Conservation (phyloP, 2,113 vertebrate species). For the Coreoperca whiteheadi region DNA sequence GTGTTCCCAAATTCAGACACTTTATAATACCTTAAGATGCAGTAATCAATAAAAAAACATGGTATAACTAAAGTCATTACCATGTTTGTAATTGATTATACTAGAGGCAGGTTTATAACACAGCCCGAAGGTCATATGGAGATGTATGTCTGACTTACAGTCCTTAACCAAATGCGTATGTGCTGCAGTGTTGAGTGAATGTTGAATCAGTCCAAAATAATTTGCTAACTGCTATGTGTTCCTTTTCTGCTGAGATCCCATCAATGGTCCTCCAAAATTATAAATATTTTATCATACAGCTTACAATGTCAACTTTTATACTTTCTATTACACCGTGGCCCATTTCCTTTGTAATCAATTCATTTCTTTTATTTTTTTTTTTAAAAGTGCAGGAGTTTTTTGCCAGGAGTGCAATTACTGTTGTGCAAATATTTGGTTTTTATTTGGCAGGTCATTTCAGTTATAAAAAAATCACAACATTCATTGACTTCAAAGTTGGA, state of each 20-base stretch:
- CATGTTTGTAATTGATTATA: background rate
- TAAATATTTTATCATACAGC: background rate
- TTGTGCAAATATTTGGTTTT: background rate
- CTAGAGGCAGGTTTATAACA: background rate
- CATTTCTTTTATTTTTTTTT: slow-evolving; percentile 8
- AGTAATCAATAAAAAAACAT: background rate
- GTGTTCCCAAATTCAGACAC: slow-evolving; percentile 12
- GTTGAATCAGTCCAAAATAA: background rate
- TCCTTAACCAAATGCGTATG: background rate
- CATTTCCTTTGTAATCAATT: slow-evolving; percentile 25
- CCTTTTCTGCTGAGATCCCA: slow-evolving; percentile 1
- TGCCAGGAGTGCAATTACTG: background rate
- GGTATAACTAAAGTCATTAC: background rate
- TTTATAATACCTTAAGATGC: background rate
- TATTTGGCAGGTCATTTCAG: background rate
- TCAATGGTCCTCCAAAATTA: background rate
- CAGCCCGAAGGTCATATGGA: background rate
- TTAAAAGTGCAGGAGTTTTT: no score
- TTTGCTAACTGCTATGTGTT: background rate
- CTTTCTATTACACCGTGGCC: background rate
- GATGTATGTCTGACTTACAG: background rate
- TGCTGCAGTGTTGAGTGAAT: background rate
- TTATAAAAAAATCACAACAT: background rate
- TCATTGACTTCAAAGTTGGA: background rate
- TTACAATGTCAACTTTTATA: slow-evolving; percentile 1